phyloP scores from a whole-genome alignment of 2,888 invertebrate species.

The Mesoligia furuncula region DNA sequence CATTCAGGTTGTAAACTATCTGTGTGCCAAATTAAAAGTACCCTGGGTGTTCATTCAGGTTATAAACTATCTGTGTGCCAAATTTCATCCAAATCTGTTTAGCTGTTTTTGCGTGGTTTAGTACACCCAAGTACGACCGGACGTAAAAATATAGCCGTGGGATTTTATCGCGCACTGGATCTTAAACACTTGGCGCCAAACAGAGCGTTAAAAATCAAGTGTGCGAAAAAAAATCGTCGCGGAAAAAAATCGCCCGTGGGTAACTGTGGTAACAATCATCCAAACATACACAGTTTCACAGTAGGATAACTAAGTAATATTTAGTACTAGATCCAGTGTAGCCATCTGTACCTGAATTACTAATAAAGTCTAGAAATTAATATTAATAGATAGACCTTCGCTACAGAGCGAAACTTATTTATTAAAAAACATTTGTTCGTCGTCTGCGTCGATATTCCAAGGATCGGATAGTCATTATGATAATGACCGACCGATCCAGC shows the following conservation, averaged over 20 bases:
- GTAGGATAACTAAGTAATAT: background rate
- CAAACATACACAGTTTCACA: background rate
- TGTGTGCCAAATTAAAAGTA: too few relatives aligned
- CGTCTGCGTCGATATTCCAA: background rate
- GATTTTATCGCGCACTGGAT: background rate
- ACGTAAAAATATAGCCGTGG: too few relatives aligned
- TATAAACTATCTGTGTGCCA: background rate
- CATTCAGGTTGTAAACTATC: too few relatives aligned
- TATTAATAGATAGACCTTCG: constrained; percentile 13
- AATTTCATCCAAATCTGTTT: background rate
- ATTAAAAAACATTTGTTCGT: constrained; percentile 15
- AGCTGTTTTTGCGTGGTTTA: background rate
- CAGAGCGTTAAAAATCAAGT: background rate
- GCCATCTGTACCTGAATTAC: constrained; percentile 5
- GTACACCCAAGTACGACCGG: too few relatives aligned
- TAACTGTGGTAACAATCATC: background rate
- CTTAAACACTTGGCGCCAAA: background rate
- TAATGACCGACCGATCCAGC: constrained; percentile 1
- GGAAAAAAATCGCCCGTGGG: background rate
- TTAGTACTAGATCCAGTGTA: background rate
- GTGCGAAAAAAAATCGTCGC: background rate
- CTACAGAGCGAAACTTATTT: background rate
- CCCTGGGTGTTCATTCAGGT: too few relatives aligned
- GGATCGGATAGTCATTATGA: constrained; percentile 27
- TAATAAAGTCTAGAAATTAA: constrained; percentile 18